These are phyloP conservation scores for Trididemnum miniatum DNA, from an alignment of 23 tunicate species.

Conservation along the genomic window DNA sequence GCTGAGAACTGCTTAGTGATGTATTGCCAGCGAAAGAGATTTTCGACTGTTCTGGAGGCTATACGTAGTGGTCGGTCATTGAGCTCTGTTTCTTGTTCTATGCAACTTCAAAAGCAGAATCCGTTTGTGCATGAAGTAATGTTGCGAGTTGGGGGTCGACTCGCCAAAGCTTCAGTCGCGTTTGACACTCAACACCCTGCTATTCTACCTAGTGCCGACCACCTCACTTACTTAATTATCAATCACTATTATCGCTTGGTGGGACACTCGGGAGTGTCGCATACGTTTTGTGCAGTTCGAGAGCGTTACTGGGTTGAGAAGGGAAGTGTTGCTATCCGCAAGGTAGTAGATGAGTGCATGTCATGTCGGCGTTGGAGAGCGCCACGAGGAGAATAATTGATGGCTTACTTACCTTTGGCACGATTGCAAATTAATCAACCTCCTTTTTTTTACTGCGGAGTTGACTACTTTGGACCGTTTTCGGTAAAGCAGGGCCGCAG, in stretches of 20 bases:
- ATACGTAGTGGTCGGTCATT: neutral
- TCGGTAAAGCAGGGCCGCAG: neutral
- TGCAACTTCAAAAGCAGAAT: neutral
- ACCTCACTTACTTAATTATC: neutral
- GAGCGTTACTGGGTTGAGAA: neutral
- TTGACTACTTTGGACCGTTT: neutral
- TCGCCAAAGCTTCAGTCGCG: neutral
- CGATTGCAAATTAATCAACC: neutral
- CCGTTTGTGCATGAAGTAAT: neutral
- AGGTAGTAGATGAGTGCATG: neutral
- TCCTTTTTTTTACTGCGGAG: neutral
- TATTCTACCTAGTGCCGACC: neutral
- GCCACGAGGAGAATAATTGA: neutral
- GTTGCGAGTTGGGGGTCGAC: neutral
- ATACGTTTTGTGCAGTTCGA: neutral
- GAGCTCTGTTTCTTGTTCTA: neutral
- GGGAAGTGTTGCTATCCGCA: neutral
- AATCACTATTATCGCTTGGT: neutral
- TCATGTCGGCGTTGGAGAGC: neutral
- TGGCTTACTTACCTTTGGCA: neutral
- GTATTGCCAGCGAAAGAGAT: neutral
- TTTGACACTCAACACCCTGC: neutral
- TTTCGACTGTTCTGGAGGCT: neutral
- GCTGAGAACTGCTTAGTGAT: neutral
- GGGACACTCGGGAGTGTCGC: neutral